Evolutionary conservation across 2,888 invertebrate species (phyloP), one percentile per base, ranked within the genome.

Genomic region (Cosmia pyralina): DNA sequence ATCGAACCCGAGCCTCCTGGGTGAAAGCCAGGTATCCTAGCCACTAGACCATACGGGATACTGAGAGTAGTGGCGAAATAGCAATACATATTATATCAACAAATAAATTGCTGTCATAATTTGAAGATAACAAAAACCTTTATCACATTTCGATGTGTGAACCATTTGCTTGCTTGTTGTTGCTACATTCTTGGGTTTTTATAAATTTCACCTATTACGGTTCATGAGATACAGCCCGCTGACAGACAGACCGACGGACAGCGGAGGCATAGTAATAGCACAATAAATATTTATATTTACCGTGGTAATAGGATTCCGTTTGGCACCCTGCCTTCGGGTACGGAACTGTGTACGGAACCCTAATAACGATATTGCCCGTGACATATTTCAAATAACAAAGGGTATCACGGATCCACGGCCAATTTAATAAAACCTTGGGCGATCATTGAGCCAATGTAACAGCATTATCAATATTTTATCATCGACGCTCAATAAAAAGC

Each of bases 1-100:
- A 97, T 97, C 97, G 97, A 97, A 97, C 97, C 97, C 97, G 97
- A 97, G 97, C 97, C 97, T 97, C 97, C 97, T 97, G 97, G 97
- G 97, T 97, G 97, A 97, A 96, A 97, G 97, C 97, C 97, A 97
- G 97, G 97, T 97, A 97, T 97, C 97, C 97, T 97, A 97, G 97
- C 97, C 97, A 97, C 97, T 97, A 97, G 97, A 97, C 79, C 82
- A 82, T 82, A 82, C 82, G 82, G 83, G 82, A 82, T 79, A 50
- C n/a, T 50, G 58, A 0, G 0, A 0, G 0, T 0, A 0, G 0
- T 0, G 0, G 0, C 1, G 44, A 81, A 81, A 82, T 69, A 66
- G 11, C 4, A 0, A 15, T 59, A 22, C 1, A 6, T 2, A 7
- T 46, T 15, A 4, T 5, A 41, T 48, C 13, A 38, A 52, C 13